Evolutionary conservation across 2,888 invertebrate genomes (phyloP).

Genomic region (Eulithis testata): DNA sequence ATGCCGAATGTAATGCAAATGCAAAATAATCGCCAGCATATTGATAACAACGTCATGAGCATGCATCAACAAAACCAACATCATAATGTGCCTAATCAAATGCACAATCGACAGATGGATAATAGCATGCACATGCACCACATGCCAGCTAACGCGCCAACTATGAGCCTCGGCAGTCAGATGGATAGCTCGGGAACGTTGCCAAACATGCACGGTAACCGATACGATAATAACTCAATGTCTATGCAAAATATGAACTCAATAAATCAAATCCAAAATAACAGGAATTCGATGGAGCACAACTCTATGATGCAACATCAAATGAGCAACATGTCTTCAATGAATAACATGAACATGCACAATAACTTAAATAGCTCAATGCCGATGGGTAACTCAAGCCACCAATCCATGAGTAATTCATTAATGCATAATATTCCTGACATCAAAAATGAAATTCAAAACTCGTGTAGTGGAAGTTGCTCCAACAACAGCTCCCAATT

Average conservation of each 20-base stretch:
- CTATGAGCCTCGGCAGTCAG: slow-evolving; percentile 69
- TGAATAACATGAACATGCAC: slow-evolving; percentile 76
- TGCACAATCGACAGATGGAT: slow-evolving; percentile 76
- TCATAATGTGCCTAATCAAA: slow-evolving; percentile 63
- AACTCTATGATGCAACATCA: slow-evolving; percentile 76
- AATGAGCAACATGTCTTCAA: slow-evolving; percentile 67
- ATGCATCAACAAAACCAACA: slow-evolving; percentile 70
- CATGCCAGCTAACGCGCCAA: slow-evolving; percentile 65
- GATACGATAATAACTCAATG: slow-evolving; percentile 74
- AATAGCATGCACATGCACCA: slow-evolving; percentile 78
- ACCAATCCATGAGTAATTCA: slow-evolving; percentile 70
- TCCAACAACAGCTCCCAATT: slow-evolving; percentile 70
- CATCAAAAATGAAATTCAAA: slow-evolving; percentile 79
- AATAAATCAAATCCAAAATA: slow-evolving; percentile 76
- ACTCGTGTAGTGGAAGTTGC: slow-evolving; percentile 76
- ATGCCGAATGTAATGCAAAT: slow-evolving; percentile 78
- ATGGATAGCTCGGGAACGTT: slow-evolving; percentile 68
- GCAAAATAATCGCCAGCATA: slow-evolving; percentile 72
- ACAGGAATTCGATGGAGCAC: slow-evolving; percentile 74
- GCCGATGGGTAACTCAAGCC: slow-evolving; percentile 71
- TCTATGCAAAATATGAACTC: slow-evolving; percentile 72
- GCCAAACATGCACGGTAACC: slow-evolving; percentile 69
- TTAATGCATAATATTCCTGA: slow-evolving; percentile 80
- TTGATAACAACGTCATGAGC: slow-evolving; percentile 71
- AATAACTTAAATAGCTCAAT: slow-evolving; percentile 68